Evolutionary conservation across 2,888 invertebrate species (phyloP), one percentile per base, ranked within the genome.

Genomic region (Agrypnus murinus): DNA sequence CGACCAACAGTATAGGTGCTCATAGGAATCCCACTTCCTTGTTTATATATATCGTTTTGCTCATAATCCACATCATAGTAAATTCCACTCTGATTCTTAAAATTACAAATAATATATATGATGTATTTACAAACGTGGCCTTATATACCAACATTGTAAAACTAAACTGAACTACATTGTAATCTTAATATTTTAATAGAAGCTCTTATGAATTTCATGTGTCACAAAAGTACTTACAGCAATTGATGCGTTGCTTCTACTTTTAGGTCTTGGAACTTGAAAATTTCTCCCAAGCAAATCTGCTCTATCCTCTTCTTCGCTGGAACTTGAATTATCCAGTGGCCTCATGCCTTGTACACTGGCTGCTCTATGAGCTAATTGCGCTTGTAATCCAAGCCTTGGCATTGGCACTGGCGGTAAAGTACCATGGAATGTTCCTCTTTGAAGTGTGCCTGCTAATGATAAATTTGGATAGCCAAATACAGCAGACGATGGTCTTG

Each of bases 51-150:
- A 73, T 87, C 88, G 78, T 87, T 87, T 78, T 87, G 91, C 81
- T 95, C 95, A 79, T 95, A 95, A 75, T 95, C 95, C 31, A 96
- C 95, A 81, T 96, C 95, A 81, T 95, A 95, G 85, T 96, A 95
- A 78, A 95, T 95, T 59, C 95, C 95, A 77, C 93, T 94, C 88
- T 95, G 95, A 85, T 95, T 95, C 95, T 95, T 87, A 64, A 88
- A 88, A 77, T 31, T 32, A 57, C 25, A 46, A 62, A 8, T 7
- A 45, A 17, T 12, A 45, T 45, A 53, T 14, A 34, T 7, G 32
- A 14, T 2, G 19, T 8, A 48, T 48, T 25, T 25, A 25, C 25
- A 25, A 25, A 25, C 2, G 25, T 25, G 5, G 5, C 25, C 25
- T 25, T 25, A 25, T 25, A 25, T 25, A 25, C 25, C 5, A 25